phyloP scores from a whole-genome alignment of 2,888 invertebrate species.

The Quadroppia sp. region DNA sequence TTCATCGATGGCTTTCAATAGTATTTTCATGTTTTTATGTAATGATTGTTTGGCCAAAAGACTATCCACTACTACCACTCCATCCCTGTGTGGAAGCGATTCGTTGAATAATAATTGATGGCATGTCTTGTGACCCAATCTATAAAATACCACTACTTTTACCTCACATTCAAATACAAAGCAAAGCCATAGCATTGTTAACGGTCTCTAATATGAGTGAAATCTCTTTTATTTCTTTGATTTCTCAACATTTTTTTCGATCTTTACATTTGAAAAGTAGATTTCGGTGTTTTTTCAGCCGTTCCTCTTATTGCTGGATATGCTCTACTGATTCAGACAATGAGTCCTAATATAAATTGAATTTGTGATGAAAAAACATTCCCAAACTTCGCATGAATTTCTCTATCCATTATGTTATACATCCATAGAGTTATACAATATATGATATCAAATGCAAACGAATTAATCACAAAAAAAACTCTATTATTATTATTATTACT shows the following conservation, averaged over 20 bases:
- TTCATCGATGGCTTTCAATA: constrained; percentile 20
- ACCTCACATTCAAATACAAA: neutral
- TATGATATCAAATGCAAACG: constrained; percentile 26
- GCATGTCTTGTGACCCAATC: constrained; percentile 21
- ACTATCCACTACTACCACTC: neutral
- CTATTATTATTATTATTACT: constrained; percentile 18
- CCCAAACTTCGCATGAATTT: constrained; percentile 6
- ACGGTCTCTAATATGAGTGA: neutral
- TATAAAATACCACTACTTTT: constrained; percentile 27
- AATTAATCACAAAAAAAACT: constrained; percentile 32
- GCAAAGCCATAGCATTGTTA: neutral
- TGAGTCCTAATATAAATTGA: constrained; percentile 33
- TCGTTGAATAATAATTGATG: constrained; percentile 31
- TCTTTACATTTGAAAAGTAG: neutral
- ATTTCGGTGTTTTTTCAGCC: constrained; percentile 27
- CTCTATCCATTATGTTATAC: neutral
- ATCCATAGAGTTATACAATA: neutral
- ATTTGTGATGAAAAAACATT: constrained; percentile 30
- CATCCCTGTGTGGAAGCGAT: neutral
- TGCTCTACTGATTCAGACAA: constrained; percentile 34
- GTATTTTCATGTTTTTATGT: constrained; percentile 7
- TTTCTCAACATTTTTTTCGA: neutral
- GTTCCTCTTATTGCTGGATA: neutral
- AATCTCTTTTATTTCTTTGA: neutral
- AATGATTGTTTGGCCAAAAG: constrained; percentile 6